These are phyloP conservation scores for Eilema caniola DNA, from an alignment of 2,888 invertebrate genomes.

Conservation along the genomic window DNA sequence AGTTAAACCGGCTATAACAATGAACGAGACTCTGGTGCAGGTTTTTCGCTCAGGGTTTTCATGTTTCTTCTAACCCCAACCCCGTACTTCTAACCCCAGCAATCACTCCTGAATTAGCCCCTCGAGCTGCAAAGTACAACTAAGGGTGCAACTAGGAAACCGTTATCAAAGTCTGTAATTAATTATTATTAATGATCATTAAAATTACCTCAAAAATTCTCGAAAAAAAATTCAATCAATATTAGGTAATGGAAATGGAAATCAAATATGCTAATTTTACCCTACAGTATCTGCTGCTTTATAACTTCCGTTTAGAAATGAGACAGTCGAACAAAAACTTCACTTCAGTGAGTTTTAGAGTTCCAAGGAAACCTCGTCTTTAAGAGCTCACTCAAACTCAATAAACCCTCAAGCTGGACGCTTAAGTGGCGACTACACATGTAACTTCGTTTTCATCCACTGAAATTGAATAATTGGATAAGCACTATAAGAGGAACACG, in stretches of 20 bases:
- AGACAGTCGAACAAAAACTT: conserved; percentile 38
- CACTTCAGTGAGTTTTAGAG: conserved; percentile 44
- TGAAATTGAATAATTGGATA: conserved; percentile 54
- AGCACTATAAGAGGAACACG: conserved; percentile 46
- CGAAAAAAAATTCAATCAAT: neutral
- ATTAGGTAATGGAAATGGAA: neutral
- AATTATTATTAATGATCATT: neutral
- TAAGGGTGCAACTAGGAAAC: too few relatives aligned
- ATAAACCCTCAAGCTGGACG: conserved; percentile 61
- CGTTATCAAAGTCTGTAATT: too few relatives aligned
- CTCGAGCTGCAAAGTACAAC: too few relatives aligned
- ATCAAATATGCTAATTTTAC: neutral
- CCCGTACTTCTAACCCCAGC: too few relatives aligned
- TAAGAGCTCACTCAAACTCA: conserved; percentile 65
- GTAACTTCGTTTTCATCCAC: conserved; percentile 64
- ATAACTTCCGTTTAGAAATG: neutral
- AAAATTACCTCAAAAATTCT: neutral
- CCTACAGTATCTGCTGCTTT: neutral
- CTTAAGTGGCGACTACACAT: conserved; percentile 64
- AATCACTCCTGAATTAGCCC: too few relatives aligned
- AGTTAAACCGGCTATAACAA: neutral
- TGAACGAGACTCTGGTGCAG: too few relatives aligned
- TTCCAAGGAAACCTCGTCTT: conserved; percentile 52
- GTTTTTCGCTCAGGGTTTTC: too few relatives aligned
- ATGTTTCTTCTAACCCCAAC: too few relatives aligned